A percentile compares a stretch with the other conserved stretches of the same genome.
phyloP scores from a whole-genome alignment of 2,888 invertebrate species.

The Taenaris catops region DNA sequence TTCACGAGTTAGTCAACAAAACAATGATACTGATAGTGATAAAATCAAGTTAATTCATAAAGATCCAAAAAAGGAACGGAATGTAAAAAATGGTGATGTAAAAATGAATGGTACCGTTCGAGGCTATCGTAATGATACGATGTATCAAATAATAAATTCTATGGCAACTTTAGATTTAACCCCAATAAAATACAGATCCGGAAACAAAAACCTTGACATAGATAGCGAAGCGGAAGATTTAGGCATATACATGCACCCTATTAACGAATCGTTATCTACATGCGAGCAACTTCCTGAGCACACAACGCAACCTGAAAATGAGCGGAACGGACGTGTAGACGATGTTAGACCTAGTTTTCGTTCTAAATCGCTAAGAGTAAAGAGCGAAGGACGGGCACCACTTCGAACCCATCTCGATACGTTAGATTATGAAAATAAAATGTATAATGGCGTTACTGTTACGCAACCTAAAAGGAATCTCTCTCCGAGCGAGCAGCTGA shows the following conservation, averaged over 20 bases:
- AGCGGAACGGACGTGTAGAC: slow-evolving; percentile 62
- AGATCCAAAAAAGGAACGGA: slow-evolving; percentile 51
- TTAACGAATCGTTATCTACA: slow-evolving; percentile 65
- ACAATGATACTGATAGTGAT: slow-evolving; percentile 70
- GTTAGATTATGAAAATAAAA: slow-evolving; percentile 42
- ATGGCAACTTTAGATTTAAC: slow-evolving; percentile 70
- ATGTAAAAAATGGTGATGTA: slow-evolving; percentile 27
- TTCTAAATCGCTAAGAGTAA: slow-evolving; percentile 74
- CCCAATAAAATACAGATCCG: slow-evolving; percentile 56
- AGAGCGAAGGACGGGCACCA: slow-evolving; percentile 71
- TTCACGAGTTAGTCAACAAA: slow-evolving; percentile 72
- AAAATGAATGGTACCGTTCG: slow-evolving; percentile 28
- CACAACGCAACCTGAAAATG: slow-evolving; percentile 56
- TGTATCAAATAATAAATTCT: slow-evolving; percentile 69
- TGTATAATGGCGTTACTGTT: slow-evolving; percentile 65
- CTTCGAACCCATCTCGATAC: slow-evolving; percentile 61
- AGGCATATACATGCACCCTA: slow-evolving; percentile 67
- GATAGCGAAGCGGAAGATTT: slow-evolving; percentile 69
- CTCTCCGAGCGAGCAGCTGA: slow-evolving; percentile 73
- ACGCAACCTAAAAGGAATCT: slow-evolving; percentile 76
- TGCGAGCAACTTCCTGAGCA: slow-evolving; percentile 66
- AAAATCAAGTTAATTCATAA: slow-evolving; percentile 63
- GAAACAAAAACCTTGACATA: slow-evolving; percentile 48
- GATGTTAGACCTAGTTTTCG: slow-evolving; percentile 69
- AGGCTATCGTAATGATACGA: slow-evolving; percentile 41